Percentiles rank a stretch among this genome's conserved stretches.
Evolutionary conservation across 2,797 vertebrate species (phyloP).

Genomic region (Geotrypetes seraphini): DNA sequence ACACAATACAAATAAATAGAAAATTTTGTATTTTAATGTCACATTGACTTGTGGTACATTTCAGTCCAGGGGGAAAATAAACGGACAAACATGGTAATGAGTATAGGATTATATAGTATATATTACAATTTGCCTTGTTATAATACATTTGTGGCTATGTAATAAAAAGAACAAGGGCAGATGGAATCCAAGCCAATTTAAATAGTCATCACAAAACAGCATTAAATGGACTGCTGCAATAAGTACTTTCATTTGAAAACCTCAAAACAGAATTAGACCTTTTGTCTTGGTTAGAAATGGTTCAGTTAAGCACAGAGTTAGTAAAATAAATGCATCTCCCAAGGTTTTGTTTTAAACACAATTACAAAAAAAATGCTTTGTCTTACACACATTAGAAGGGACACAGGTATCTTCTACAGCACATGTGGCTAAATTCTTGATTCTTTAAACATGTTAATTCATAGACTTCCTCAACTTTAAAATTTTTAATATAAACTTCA

Average conservation of each 20-base stretch:
- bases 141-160: conserved; percentile 80
- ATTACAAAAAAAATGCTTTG: conserved; percentile 37
- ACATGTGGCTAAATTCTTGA: conserved; percentile 45
- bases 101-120: conserved; percentile 78
- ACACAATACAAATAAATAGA: conserved; percentile 73
- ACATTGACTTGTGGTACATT: conserved; percentile 87
- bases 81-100: conserved; percentile 77
- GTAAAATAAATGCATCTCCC: conserved; percentile 29
- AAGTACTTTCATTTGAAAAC: conserved; percentile 52
- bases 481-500: conserved; percentile 32
- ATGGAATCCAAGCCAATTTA: conserved; percentile 69
- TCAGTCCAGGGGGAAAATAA: conserved; percentile 77
- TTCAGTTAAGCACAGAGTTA: conserved; percentile 37
- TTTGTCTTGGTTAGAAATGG: conserved; percentile 35
- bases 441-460: conserved; percentile 30
- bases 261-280: conserved; percentile 47
- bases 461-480: conserved; percentile 31
- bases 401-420: conserved; percentile 37
- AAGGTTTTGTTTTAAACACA: conserved; percentile 27
- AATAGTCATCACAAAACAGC: conserved; percentile 71
- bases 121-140: conserved; percentile 91
- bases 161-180: conserved; percentile 71
- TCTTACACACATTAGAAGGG: conserved; percentile 26
- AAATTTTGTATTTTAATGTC: conserved; percentile 88
- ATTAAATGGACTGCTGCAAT: conserved; percentile 59